Conservation (phyloP, 2,888 invertebrate species). For the Heliconius ethilla region DNA sequence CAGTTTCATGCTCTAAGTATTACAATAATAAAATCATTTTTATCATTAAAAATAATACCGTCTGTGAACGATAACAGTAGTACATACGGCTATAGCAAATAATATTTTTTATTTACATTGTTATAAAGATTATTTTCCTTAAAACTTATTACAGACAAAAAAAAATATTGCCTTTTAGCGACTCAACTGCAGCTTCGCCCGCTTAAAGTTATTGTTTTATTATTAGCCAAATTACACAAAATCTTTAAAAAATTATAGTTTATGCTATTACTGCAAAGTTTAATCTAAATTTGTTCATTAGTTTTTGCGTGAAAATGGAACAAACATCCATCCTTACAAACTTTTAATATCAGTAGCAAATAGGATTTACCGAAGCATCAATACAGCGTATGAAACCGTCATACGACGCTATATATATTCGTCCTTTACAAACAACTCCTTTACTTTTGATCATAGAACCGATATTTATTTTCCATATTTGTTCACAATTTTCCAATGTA, state of each 20-base stretch:
- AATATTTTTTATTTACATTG: background rate
- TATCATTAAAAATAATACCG: conserved; percentile 3
- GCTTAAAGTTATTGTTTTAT: too few relatives aligned
- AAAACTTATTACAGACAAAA: background rate
- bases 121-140: background rate
- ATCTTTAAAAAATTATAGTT: too few relatives aligned
- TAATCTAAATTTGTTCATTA: too few relatives aligned
- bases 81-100: background rate
- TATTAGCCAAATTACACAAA: too few relatives aligned
- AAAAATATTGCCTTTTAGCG: background rate
- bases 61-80: conserved; percentile 1
- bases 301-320: too few relatives aligned
- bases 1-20: too few relatives aligned
- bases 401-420: conserved; percentile 86
- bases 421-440: conserved; percentile 60
- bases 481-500: conserved; percentile 73
- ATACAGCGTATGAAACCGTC: conserved; percentile 85
- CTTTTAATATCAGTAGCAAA: too few relatives aligned
- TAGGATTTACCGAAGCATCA: conserved; percentile 70
- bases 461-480: conserved; percentile 84
- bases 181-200: too few relatives aligned
- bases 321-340: too few relatives aligned
- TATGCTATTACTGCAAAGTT: too few relatives aligned
- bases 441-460: conserved; percentile 85
- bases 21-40: conserved; percentile 6